Conservation (phyloP, 2,888 invertebrate genomes). For the Digitonthophagus gazella region DNA sequence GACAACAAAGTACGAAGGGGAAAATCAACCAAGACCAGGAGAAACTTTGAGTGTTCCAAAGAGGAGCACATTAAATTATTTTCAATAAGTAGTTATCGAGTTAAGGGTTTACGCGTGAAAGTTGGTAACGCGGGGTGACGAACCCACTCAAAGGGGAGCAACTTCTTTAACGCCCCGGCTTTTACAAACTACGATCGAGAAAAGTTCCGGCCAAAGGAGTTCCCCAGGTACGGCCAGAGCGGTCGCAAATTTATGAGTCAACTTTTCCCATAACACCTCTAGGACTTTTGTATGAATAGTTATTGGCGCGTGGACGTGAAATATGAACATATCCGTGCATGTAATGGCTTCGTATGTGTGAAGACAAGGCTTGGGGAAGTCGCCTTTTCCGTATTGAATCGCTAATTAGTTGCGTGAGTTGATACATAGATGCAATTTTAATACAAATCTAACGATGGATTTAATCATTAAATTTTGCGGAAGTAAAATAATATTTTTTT, state of each 20-base stretch:
- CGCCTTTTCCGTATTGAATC: background rate
- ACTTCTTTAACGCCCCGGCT: conserved; percentile 29
- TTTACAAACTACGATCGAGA: conserved; percentile 28
- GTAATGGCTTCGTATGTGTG: conserved; percentile 7
- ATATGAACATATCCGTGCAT: conserved; percentile 12
- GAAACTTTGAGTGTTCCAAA: background rate
- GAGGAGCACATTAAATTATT: conserved; percentile 36
- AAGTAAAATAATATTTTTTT: no score
- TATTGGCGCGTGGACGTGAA: conserved; percentile 16
- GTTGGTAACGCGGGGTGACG: conserved; percentile 35
- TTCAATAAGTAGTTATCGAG: conserved; percentile 38
- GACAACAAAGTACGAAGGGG: background rate
- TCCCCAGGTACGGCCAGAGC: conserved; percentile 20
- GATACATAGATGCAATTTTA: background rate
- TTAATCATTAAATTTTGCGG: no score
- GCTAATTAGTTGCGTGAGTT: background rate
- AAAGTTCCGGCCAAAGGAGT: conserved; percentile 20
- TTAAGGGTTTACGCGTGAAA: conserved; percentile 31
- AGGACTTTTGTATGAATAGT: conserved; percentile 16
- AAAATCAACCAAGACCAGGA: background rate
- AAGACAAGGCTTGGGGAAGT: conserved; percentile 3
- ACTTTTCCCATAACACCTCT: conserved; percentile 22
- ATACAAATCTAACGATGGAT: background rate
- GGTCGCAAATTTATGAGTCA: conserved; percentile 24
- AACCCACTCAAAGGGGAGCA: conserved; percentile 34